Evolutionary conservation across 1,140 invertebrate genomes (phyloP).

Genomic region (Babylonia areolata): DNA sequence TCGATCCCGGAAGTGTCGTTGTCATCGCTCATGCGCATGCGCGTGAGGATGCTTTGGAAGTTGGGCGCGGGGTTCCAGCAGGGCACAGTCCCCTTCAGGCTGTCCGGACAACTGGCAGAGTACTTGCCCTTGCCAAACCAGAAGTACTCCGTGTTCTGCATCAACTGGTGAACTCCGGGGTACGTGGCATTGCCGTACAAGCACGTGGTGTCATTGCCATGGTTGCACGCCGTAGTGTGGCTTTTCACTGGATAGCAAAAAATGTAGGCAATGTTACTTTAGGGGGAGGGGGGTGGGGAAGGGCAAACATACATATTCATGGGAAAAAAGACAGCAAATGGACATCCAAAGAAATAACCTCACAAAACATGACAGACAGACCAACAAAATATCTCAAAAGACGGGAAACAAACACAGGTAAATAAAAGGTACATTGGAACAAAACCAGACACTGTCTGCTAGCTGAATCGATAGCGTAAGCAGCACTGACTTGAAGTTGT

Average conservation of each 20-base stretch:
- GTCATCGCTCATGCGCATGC: conserved; percentile 14
- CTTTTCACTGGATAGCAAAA: not conserved
- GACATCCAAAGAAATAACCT: no score
- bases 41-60: conserved; percentile 9
- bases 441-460: no score
- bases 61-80: not conserved
- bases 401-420: no score
- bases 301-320: no score
- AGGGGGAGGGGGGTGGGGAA: no score
- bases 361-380: no score
- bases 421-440: no score
- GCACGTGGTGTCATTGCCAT: not conserved
- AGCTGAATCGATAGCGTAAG: no score
- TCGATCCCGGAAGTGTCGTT: not conserved
- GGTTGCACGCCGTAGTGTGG: not conserved
- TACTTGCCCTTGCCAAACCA: conserved; percentile 12
- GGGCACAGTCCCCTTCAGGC: not conserved
- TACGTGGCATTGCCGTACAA: not conserved
- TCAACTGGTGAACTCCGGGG: not conserved
- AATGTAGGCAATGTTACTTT: no score
- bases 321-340: no score
- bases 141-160: not conserved
- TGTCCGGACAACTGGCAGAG: not conserved
- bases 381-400: no score
- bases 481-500: no score